These are phyloP conservation scores for Heliconius eleuchia DNA, from an alignment of 1,140 invertebrate species.

Conservation along the genomic window DNA sequence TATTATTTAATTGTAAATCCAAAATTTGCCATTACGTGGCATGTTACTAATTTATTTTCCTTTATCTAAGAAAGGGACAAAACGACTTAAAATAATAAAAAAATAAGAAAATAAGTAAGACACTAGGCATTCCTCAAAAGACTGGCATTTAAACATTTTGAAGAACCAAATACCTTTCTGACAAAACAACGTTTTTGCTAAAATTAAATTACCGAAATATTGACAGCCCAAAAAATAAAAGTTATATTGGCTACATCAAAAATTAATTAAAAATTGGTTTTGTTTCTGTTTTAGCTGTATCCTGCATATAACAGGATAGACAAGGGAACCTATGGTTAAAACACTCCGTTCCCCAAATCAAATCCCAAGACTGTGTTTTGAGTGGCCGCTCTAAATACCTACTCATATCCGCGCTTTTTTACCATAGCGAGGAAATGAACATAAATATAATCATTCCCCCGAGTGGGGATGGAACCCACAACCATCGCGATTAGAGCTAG, in stretches of 20 bases:
- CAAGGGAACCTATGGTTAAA: too few species aligned
- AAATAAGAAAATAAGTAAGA: background rate
- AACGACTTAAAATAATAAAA: background rate
- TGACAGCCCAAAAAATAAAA: background rate
- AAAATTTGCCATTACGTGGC: background rate
- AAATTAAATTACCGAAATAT: slow-evolving; percentile 3
- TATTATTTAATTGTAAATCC: too few species aligned
- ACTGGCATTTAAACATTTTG: background rate
- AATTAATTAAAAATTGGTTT: background rate
- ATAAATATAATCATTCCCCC: too few species aligned
- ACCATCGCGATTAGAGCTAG: too few species aligned
- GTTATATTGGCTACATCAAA: background rate
- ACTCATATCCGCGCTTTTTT: too few species aligned
- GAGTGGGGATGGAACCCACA: too few species aligned
- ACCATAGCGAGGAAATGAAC: too few species aligned
- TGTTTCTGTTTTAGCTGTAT: too few species aligned
- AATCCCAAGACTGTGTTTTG: too few species aligned
- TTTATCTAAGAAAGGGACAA: background rate
- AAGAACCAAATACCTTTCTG: background rate
- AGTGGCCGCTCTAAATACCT: too few species aligned
- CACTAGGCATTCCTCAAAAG: background rate
- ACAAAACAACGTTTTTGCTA: background rate
- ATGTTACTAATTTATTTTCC: background rate
- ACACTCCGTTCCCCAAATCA: too few species aligned
- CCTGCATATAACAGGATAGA: too few species aligned